Evolutionary conservation across 1,140 invertebrate genomes (phyloP).

Genomic region (Orussus abietinus): DNA sequence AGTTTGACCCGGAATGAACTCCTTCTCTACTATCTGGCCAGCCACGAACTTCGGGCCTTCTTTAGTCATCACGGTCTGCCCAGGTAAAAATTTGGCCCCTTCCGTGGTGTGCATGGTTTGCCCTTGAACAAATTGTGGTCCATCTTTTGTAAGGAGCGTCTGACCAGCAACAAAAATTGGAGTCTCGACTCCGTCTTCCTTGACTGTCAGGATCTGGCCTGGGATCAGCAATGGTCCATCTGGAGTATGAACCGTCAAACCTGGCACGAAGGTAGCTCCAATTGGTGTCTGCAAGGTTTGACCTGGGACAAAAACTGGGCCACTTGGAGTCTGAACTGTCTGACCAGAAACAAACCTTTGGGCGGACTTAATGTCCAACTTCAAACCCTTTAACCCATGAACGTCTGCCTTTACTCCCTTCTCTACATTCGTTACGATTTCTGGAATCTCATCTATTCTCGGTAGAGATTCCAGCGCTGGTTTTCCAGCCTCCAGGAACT

Average conservation of each 20-base stretch:
- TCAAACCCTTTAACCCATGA: slow-evolving; percentile 61
- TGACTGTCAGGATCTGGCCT: slow-evolving; percentile 59
- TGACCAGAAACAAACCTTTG: slow-evolving; percentile 67
- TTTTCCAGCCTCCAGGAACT: slow-evolving; percentile 53
- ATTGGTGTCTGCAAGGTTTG: slow-evolving; percentile 67
- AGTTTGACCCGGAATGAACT: slow-evolving; percentile 67
- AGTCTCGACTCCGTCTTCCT: slow-evolving; percentile 33
- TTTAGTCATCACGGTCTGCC: slow-evolving; percentile 62
- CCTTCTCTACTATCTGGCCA: slow-evolving; percentile 56
- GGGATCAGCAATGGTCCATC: slow-evolving; percentile 65
- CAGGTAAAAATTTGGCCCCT: slow-evolving; percentile 59
- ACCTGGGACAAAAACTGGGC: slow-evolving; percentile 68
- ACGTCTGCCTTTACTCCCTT: slow-evolving; percentile 58
- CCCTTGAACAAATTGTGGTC: slow-evolving; percentile 50
- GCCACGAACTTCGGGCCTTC: slow-evolving; percentile 67
- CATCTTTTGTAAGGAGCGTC: slow-evolving; percentile 37
- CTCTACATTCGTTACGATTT: slow-evolving; percentile 61
- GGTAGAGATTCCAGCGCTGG: slow-evolving; percentile 57
- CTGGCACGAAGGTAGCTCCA: slow-evolving; percentile 67
- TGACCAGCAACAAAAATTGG: slow-evolving; percentile 56
- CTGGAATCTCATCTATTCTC: slow-evolving; percentile 60
- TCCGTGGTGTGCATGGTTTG: slow-evolving; percentile 51
- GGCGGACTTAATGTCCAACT: slow-evolving; percentile 61
- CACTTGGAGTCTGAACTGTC: slow-evolving; percentile 64
- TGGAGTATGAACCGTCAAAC: slow-evolving; percentile 66